Conservation (phyloP, 1,140 invertebrate species). For the Tetragonula clypearis region DNA sequence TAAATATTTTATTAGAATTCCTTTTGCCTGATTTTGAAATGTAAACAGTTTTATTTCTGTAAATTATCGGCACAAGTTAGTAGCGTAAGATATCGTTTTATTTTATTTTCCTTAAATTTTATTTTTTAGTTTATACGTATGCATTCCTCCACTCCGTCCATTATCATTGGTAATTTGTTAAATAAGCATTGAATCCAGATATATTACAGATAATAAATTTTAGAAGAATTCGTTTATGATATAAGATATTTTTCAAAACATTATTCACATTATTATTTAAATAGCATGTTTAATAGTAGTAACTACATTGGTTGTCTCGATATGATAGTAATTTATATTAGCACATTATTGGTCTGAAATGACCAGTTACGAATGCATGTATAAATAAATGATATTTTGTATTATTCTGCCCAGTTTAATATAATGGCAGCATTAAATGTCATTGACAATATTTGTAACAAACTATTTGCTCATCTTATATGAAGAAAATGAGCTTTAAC, state of each 20-base stretch:
- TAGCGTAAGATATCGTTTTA: slow-evolving; percentile 52
- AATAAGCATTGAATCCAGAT: slow-evolving; percentile 62
- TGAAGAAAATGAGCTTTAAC: slow-evolving; percentile 40
- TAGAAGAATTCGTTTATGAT: background rate
- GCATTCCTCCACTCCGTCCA: slow-evolving; percentile 66
- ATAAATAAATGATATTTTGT: slow-evolving; percentile 44
- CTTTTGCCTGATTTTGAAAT: slow-evolving; percentile 21
- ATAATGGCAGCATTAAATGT: slow-evolving; percentile 36
- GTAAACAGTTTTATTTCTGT: slow-evolving; percentile 43
- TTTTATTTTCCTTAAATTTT: slow-evolving; percentile 32
- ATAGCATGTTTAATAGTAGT: slow-evolving; percentile 27
- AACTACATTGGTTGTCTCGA: slow-evolving; percentile 5
- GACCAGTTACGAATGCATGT: slow-evolving; percentile 26
- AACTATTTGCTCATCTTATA: slow-evolving; percentile 43
- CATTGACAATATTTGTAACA: slow-evolving; percentile 54
- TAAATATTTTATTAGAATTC: background rate
- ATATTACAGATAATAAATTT: background rate
- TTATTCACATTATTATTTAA: slow-evolving; percentile 29
- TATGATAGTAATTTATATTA: slow-evolving; percentile 16
- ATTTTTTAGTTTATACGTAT: slow-evolving; percentile 25
- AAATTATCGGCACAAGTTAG: slow-evolving; percentile 28
- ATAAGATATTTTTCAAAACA: background rate
- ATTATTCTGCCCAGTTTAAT: slow-evolving; percentile 50
- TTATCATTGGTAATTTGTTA: slow-evolving; percentile 57
- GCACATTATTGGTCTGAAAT: slow-evolving; percentile 14